These are phyloP conservation scores for Microcebus ravelobensis DNA, from an alignment of 2,113 vertebrate genomes.

Conservation along the genomic window DNA sequence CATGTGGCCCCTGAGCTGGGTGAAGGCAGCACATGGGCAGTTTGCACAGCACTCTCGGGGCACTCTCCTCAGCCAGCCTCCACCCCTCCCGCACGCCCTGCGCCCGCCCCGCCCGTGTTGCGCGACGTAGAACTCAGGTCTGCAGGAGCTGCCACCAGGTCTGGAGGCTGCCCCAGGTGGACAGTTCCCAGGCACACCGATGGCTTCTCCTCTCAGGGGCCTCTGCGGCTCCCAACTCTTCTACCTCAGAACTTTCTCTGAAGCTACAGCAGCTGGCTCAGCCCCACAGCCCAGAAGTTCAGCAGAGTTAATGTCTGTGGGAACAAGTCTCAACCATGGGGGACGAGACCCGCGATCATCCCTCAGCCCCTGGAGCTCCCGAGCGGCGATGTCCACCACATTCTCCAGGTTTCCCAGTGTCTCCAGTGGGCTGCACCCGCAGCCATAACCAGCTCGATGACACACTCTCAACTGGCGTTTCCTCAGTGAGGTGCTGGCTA, in stretches of 20 bases:
- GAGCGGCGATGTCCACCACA: accelerated
- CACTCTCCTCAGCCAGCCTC: neutral
- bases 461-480: neutral
- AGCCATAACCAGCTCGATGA: neutral
- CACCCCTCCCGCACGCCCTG: accelerated
- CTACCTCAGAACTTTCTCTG: neutral
- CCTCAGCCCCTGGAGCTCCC: neutral
- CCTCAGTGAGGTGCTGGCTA: neutral
- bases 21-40: neutral
- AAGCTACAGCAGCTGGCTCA: neutral
- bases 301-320: accelerated
- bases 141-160: neutral
- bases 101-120: accelerated
- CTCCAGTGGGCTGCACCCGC: neutral
- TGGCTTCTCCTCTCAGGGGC: too few relatives aligned
- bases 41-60: neutral
- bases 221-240: neutral
- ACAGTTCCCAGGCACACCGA: accelerated
- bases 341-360: accelerated
- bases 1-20: too few relatives aligned
- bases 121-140: accelerated
- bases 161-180: too few relatives aligned
- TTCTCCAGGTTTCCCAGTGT: neutral
- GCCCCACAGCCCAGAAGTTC: neutral
- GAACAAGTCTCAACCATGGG: neutral